Base-by-base conservation (phyloP, 2,113 vertebrate species). In the Oncorhynchus mykiss region DNA sequence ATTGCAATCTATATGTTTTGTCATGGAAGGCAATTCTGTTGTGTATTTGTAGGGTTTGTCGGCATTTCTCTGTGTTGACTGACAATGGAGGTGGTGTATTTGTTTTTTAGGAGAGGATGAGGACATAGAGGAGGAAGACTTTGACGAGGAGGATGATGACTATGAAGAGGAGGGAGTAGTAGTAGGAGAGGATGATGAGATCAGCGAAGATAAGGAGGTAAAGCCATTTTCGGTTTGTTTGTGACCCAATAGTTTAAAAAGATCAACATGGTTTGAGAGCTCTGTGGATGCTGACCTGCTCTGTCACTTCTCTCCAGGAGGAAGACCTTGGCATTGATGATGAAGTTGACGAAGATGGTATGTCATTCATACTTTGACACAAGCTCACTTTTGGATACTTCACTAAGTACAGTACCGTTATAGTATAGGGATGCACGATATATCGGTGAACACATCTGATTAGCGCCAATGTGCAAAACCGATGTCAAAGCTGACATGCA, bases 181-280 rank as follows among this genome's bases (percentile, higher is more conserved):
- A 86, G 95, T 89, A 62, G 95, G 95, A 48, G 95, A 96, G 2
- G 95, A 97, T 14, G 94, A 96, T n/a, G 95, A 97, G 78, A 92
- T 91, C 83, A 96, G 95, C 79, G 95, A 92, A 75, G 95, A 97
- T 80, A 95, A 95, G 27, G 94, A 94, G 92, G 94, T 94, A 86
- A n/a, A 8, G 64, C 57, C 13, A 5, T 20, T 31, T 1, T 0
- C 2, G 1, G 1, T 65, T 70, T 71, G 18, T 72, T 49, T 31
- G 39, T 39, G 25, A 65, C n/a, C 5, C n/a, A 25, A 62, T 27
- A 14, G 22, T 54, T 71, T 48, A 59, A 57, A 71, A 14, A 34
- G 57, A 11, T 51, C 11, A 51, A 51, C 14, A 14, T 11, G 2
- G 59, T 3, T 60, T n/a, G 59, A 20, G 6, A 60, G 16, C 18